Evolutionary conservation across 2,888 invertebrate genomes (phyloP), one percentile per base, ranked within the genome.

Genomic region (Heliconius ethilla): DNA sequence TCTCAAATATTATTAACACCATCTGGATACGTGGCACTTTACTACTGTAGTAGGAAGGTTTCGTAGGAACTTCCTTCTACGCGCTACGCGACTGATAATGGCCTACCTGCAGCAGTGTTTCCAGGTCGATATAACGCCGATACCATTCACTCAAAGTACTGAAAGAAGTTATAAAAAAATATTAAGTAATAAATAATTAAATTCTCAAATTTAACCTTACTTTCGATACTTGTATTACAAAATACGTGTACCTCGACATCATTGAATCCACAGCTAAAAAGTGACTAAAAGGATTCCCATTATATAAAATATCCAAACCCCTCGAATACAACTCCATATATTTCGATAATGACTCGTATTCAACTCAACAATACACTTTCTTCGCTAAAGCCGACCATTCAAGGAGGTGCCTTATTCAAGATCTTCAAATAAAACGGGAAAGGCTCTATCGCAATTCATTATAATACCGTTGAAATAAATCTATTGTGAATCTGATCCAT

Each of bases 361-460:
- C 90, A 91, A 80, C 80, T 82, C 84, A 87, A 92, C 90, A 92
- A 92, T 91, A 89, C 90, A 87, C 84, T 86, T 87, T 86, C 86
- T 84, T 85, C 88, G 87, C 76, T 87, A 88, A 90, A 89, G 90
- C 86, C 87, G 87, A 86, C 89, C 89, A 91, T 90, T 90, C 84
- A 87, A 87, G 90, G 83, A 83, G 86, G 89, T 89, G 89, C 89
- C 85, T 90, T 88, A 90, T 91, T 91, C 89, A 89, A 87, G 84
- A 88, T 89, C 89, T 90, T 87, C 83, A 85, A 79, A 81, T 84
- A 82, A 85, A 86, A 85, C 85, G 84, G 84, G 84, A 85, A 84
- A 85, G 86, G 87, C 87, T 89, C 88, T 89, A 91, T 89, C 89
- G 88, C 91, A 90, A 91, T 92, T 92, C 91, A 92, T 92, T 92